Conservation (phyloP, 2,113 vertebrate species). For the Bucco capensis region DNA sequence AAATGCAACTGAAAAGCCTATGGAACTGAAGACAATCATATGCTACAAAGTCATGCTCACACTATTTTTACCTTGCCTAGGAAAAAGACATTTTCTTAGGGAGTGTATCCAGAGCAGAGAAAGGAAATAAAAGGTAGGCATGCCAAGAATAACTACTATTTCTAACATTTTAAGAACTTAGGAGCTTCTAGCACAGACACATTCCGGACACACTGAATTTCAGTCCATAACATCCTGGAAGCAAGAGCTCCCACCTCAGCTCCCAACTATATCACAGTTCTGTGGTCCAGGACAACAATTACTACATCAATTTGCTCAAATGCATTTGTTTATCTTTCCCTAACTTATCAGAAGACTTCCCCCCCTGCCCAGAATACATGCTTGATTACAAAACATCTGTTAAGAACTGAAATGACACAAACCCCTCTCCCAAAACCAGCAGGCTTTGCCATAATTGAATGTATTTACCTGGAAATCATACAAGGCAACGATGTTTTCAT, state of each 20-base stretch:
- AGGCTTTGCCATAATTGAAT: not conserved
- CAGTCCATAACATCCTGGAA: not conserved
- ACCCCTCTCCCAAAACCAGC: not conserved
- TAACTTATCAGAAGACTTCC: not conserved
- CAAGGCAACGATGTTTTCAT: constrained; percentile 94
- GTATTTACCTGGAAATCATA: constrained; percentile 92
- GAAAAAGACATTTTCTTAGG: not conserved
- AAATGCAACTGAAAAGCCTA: constrained; percentile 39
- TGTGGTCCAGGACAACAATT: not conserved
- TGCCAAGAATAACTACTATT: not conserved
- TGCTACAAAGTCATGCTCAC: constrained; percentile 35
- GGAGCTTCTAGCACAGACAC: not conserved
- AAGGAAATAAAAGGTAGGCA: not conserved
- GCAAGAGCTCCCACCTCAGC: not conserved
- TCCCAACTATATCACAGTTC: not conserved
- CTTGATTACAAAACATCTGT: not conserved
- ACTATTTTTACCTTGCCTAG: not conserved
- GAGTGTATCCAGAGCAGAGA: not conserved
- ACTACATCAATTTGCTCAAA: not conserved
- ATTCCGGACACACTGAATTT: not conserved
- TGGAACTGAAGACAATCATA: constrained; percentile 32
- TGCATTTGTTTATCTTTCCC: not conserved
- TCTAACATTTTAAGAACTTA: not conserved
- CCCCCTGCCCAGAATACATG: fast-evolving
- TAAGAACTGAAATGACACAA: not conserved